Base-by-base conservation (phyloP, 2,113 vertebrate genomes). In the Pygoscelis antarcticus region DNA sequence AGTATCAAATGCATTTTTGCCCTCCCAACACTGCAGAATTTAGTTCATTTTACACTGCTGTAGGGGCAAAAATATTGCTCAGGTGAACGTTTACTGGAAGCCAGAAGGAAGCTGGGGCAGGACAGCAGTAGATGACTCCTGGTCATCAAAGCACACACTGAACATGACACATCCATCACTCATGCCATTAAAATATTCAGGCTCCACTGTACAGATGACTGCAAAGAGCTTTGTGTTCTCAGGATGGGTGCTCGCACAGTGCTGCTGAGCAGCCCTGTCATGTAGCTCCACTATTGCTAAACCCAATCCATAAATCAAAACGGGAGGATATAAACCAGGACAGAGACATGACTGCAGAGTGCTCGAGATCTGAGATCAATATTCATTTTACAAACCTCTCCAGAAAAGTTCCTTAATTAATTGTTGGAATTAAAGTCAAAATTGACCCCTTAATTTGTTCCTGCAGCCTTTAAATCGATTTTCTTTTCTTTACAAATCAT, bases 361-460 rank as follows among this genome's bases (percentile, higher is more conserved):
- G 87, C 87, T 91, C 7, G 21, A 49, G 88, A 95, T 89, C 57
- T 7, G 42, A 95, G 95, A 96, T 96, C 96, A 96, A 97, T 95
- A 97, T 80, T 96, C 83, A 93, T 97, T 96, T 96, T 93, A 91
- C 78, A 96, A 96, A 96, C 84, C 81, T 96, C 51, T 97, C 66
- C 75, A 93, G 85, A 83, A 94, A 89, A 96, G 89, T 91, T 96
- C 87, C 83, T 97, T 97, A 97, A 97, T 97, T 97, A 97, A 96
- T 96, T 93, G 94, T 88, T 87, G 78, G 64, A 90, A 96, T 95
- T 97, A 87, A 96, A 97, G 93, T 97, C 42, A 94, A 87, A 94
- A 94, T 83, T 96, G 94, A 96, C 97, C 82, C 89, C 62, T 97
- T 75, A 44, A 80, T 95, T 97, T 95, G 74, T 77, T 97, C 66